Evolutionary conservation across 2,113 vertebrate species (phyloP).

Genomic region (Corynorhinus townsendii): DNA sequence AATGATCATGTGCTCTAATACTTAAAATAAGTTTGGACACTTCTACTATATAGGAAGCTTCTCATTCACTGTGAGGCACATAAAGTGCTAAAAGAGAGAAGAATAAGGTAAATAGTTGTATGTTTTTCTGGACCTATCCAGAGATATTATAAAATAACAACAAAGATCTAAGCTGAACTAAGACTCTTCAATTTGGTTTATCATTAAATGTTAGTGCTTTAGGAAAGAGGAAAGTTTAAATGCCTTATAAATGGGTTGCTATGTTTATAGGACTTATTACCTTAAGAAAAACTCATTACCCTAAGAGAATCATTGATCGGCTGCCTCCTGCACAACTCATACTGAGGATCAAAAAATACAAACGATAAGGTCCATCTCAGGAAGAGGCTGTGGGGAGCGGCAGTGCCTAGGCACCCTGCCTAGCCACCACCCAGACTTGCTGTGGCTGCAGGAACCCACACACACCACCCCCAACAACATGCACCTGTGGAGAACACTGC

Average conservation of each 20-base stretch:
- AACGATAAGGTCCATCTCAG: no score
- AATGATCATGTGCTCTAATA: neutral
- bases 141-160: neutral
- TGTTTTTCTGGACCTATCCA: neutral
- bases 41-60: neutral
- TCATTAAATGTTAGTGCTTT: conserved; percentile 1
- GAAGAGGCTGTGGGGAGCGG: no score
- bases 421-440: no score
- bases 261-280: neutral
- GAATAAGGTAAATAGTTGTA: neutral
- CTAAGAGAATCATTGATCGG: no score
- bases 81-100: neutral
- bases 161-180: neutral
- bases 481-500: no score
- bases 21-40: neutral
- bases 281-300: neutral
- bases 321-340: no score
- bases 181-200: neutral
- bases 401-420: no score
- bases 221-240: neutral
- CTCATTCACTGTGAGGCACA: neutral
- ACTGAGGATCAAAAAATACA: no score
- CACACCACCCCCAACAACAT: no score
- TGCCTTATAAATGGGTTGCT: neutral
- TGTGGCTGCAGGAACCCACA: no score